Base-by-base conservation (phyloP, 1,140 invertebrate species). In the Zophobas atratus region DNA sequence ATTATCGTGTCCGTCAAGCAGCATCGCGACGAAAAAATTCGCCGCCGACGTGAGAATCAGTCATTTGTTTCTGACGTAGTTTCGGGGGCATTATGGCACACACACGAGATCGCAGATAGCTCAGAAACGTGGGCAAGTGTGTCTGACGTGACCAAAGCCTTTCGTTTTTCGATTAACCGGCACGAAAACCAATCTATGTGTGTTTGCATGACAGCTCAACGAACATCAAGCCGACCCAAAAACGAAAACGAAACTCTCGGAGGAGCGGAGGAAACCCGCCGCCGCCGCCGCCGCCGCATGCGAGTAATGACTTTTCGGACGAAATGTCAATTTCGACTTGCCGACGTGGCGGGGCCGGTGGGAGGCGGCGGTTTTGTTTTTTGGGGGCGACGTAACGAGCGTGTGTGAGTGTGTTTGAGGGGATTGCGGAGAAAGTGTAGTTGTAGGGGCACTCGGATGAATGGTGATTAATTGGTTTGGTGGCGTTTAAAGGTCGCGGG, bases 91-190 rank as follows among this genome's bases (percentile, higher is more conserved):
- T 67, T 67, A 67, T 67, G 39, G 60, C 57, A 63, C 60, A 60
- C 56, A 67, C 60, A 67, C 60, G 60, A 67, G 60, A 67, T 67
- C 60, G 60, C 60, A 67, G 60, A 67, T 67, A 67, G 60, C 55
- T 57, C 34, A 35, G 55, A 57, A 67, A 33, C 60, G 38, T 20
- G 38, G 39, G 60, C 60, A 67, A 67, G 60, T 67, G 60, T 67
- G 60, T 67, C 60, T 67, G 60, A 67, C 60, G 60, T 67, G 60
- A 67, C 60, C 60, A 67, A 43, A 67, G 60, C 60, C 60, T 67
- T 67, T 67, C 60, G 60, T 67, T 67, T 67, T 67, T 67, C 60
- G 60, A 67, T 67, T 67, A 67, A 67, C 38, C 39, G 39, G 39
- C 60, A 67, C 60, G 60, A 67, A 67, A 67, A 67, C 60, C 60